A percentile compares a stretch with the other conserved stretches of the same genome.
Evolutionary conservation across 2,797 vertebrate genomes (phyloP).

Genomic region (Tragelaphus oryx): DNA sequence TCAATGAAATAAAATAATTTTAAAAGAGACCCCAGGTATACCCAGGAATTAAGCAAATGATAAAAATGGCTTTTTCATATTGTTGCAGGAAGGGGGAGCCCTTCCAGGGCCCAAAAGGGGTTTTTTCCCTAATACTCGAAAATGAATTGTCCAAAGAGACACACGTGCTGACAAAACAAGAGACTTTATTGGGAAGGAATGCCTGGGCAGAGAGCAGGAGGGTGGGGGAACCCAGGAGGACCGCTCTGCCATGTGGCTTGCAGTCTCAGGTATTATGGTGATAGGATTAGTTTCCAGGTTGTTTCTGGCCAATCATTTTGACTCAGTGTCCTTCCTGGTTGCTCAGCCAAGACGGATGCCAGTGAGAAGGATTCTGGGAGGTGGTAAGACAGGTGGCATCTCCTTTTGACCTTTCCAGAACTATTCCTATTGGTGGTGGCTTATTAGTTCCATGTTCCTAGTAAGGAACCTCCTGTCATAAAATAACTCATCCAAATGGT

Average conservation of each 20-base stretch:
- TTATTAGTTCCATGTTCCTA: neutral
- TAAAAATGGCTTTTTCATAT: neutral
- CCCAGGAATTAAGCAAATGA: neutral
- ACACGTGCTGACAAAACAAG: neutral
- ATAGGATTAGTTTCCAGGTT: neutral
- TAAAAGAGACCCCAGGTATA: neutral
- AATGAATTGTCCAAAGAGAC: neutral
- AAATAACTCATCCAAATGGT: neutral
- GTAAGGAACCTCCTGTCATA: neutral
- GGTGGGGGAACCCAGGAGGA: neutral
- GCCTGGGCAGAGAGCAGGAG: neutral
- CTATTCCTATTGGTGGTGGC: neutral
- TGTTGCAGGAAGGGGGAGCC: neutral
- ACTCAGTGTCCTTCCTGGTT: neutral
- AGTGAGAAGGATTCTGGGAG: neutral
- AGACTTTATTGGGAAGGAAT: neutral
- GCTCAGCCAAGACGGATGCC: neutral
- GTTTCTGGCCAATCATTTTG: neutral
- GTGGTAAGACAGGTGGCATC: neutral
- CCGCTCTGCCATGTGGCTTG: neutral
- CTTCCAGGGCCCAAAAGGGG: neutral
- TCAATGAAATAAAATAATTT: neutral
- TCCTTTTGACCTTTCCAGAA: neutral
- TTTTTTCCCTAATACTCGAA: neutral
- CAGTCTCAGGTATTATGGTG: neutral